Evolutionary conservation across 2,113 vertebrate species (phyloP).

Genomic region (Tyto alba): DNA sequence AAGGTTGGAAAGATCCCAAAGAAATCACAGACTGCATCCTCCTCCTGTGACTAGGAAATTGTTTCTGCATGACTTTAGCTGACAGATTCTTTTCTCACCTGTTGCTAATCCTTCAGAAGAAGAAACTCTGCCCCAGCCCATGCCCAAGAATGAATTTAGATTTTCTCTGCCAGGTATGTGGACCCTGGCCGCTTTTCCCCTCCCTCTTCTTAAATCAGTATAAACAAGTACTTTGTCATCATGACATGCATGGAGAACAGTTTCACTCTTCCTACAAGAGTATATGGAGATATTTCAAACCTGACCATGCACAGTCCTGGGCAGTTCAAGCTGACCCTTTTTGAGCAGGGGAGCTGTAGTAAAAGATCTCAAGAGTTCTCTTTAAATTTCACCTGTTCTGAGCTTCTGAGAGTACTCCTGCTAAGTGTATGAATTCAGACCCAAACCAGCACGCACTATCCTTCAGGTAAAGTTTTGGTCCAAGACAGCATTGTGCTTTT

Average conservation of each 20-base stretch:
- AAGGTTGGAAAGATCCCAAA: neutral
- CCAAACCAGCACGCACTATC: neutral
- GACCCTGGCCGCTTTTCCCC: neutral
- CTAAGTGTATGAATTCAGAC: neutral
- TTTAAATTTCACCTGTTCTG: neutral
- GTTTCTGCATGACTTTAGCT: neutral
- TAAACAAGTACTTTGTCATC: neutral
- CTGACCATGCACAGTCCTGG: neutral
- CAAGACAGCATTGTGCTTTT: neutral
- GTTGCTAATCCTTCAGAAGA: neutral
- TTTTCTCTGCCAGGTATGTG: neutral
- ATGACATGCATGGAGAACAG: fast-evolving
- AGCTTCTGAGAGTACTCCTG: neutral
- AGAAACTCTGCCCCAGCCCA: neutral
- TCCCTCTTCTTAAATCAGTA: neutral
- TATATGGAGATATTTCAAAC: neutral
- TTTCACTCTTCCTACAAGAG: neutral
- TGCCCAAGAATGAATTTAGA: neutral
- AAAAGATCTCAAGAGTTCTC: neutral
- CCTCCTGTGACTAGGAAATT: neutral
- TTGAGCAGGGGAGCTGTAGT: neutral
- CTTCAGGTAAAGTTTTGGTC: neutral
- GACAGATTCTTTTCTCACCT: neutral
- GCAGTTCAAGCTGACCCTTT: neutral
- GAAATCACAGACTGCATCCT: neutral